Evolutionary conservation across 1,140 invertebrate genomes (phyloP).

Genomic region (Rhagoletis pomonella): DNA sequence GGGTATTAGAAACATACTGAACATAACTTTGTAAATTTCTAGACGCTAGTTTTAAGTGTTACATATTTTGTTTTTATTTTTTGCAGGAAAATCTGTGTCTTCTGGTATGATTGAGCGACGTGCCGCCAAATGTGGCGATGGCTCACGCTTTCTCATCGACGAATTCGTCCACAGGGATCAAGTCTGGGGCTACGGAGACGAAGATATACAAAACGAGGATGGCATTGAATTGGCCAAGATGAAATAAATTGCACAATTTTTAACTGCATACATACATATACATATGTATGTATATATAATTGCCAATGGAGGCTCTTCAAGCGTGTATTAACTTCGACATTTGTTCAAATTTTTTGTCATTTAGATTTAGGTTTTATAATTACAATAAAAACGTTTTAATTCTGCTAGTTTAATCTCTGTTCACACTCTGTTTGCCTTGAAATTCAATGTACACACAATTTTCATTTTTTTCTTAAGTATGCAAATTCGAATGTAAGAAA

Average conservation of each 20-base stretch:
- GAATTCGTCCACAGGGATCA: constrained; percentile 70
- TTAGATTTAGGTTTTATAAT: not conserved
- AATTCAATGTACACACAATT: not conserved
- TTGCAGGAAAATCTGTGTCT: constrained; percentile 78
- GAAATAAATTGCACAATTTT: constrained; percentile 55
- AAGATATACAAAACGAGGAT: constrained; percentile 76
- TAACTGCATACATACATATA: not conserved
- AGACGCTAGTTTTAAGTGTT: too few relatives aligned
- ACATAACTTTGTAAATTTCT: too few relatives aligned
- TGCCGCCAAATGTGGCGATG: constrained; percentile 80
- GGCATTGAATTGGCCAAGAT: constrained; percentile 75
- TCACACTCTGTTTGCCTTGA: not conserved
- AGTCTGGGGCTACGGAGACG: constrained; percentile 79
- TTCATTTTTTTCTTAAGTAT: not conserved
- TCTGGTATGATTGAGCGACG: constrained; percentile 79
- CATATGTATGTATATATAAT: not conserved
- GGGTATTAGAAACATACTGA: too few relatives aligned
- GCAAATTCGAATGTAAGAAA: not conserved
- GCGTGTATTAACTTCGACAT: constrained; percentile 29
- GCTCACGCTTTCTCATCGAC: constrained; percentile 74
- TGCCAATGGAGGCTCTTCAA: not conserved
- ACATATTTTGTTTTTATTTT: constrained; percentile 49
- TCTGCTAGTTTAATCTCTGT: not conserved
- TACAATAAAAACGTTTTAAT: not conserved
- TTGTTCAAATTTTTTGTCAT: constrained; percentile 29